A percentile compares a stretch with the other conserved stretches of the same genome.
phyloP scores from a whole-genome alignment of 2,113 vertebrate species.

The rat (Rattus norvegicus) region GRCr8 NC_086020.1:6848501-6849000 shows the following conservation, averaged over 20 bases:
- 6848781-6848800: background rate
- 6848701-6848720: background rate
- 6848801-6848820: background rate
- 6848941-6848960: background rate
- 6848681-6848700: background rate
- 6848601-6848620: background rate
- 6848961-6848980: background rate
- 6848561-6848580: background rate
- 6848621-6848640: background rate
- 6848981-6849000: slow-evolving; percentile 41
- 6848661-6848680: background rate
- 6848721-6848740: slow-evolving; percentile 4
- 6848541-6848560: slow-evolving; percentile 20
- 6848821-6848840: background rate
- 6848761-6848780: background rate
- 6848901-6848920: slow-evolving; percentile 18
- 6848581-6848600: background rate
- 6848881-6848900: slow-evolving; percentile 1
- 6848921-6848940: background rate
- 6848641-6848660: slow-evolving; percentile 28
- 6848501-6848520: background rate
- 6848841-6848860: background rate
- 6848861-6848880: background rate
- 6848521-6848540: background rate
- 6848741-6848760: background rate